Evolutionary conservation across 1,140 invertebrate species (phyloP).

Genomic region (Laupala kohalensis): DNA sequence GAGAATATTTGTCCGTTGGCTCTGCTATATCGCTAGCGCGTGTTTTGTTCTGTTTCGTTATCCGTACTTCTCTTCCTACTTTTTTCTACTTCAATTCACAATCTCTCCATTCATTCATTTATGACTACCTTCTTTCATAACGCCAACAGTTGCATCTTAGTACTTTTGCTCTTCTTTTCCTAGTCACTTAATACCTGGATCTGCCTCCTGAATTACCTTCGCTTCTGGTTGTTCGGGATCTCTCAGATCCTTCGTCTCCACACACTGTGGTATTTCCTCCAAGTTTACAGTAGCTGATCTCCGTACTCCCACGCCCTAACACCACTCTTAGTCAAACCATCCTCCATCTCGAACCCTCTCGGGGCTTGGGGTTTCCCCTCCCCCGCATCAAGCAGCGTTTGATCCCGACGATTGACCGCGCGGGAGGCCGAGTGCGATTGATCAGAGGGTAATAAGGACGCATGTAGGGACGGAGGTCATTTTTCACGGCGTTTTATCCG

Average conservation of each 20-base stretch:
- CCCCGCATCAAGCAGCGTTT: not conserved
- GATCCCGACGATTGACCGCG: not conserved
- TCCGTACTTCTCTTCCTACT: not conserved
- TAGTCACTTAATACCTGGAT: not conserved
- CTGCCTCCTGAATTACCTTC: not conserved
- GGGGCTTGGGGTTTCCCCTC: not conserved
- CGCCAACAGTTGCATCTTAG: too few species aligned
- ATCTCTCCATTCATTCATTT: not conserved
- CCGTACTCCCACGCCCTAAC: too few species aligned
- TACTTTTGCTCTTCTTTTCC: not conserved
- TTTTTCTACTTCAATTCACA: not conserved
- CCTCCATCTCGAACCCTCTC: too few species aligned
- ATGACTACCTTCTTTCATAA: too few species aligned
- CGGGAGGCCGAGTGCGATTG: not conserved
- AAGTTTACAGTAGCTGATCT: too few species aligned
- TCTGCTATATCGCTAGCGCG: too few species aligned
- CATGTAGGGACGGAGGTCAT: not conserved
- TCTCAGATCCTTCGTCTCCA: too few species aligned
- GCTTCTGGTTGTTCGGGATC: not conserved
- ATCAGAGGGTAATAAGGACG: not conserved
- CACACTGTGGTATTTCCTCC: too few species aligned
- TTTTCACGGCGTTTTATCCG: not conserved
- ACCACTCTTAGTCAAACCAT: too few species aligned
- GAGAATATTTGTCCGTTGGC: too few species aligned
- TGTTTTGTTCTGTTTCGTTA: not conserved